Evolutionary conservation across 2,113 vertebrate species (phyloP).

Genomic region (Micronisus gabar): DNA sequence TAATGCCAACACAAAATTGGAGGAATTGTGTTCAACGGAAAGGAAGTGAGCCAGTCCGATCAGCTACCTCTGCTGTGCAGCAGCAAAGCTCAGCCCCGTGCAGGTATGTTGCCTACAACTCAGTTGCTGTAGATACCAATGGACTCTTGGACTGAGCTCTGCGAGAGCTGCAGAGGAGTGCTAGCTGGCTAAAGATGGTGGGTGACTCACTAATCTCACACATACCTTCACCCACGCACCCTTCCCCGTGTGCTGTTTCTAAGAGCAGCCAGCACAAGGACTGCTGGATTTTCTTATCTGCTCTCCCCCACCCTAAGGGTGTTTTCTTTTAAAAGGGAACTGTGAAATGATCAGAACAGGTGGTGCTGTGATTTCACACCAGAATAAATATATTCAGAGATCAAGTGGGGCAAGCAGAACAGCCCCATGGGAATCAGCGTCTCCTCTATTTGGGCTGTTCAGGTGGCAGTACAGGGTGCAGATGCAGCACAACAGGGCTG

Average conservation of each 20-base stretch:
- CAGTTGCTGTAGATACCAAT: rapidly evolving
- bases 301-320: neutral
- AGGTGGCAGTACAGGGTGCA: neutral
- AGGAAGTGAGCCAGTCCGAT: neutral
- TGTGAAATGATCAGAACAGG: neutral
- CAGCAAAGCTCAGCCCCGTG: neutral
- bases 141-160: neutral
- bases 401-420: neutral
- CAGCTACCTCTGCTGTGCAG: neutral
- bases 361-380: neutral
- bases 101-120: rapidly evolving
- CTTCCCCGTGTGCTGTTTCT: neutral
- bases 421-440: neutral
- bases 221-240: neutral
- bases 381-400: neutral
- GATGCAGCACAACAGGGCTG: neutral
- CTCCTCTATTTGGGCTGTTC: neutral
- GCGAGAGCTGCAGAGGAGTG: neutral
- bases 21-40: neutral
- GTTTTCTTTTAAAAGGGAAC: neutral
- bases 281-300: neutral
- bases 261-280: neutral
- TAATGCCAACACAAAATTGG: neutral
- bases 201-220: neutral
- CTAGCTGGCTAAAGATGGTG: neutral